Percentiles rank a stretch among this genome's conserved stretches.
phyloP scores from a whole-genome alignment of 2,888 invertebrate genomes.

The Eupithecia subfuscata region DNA sequence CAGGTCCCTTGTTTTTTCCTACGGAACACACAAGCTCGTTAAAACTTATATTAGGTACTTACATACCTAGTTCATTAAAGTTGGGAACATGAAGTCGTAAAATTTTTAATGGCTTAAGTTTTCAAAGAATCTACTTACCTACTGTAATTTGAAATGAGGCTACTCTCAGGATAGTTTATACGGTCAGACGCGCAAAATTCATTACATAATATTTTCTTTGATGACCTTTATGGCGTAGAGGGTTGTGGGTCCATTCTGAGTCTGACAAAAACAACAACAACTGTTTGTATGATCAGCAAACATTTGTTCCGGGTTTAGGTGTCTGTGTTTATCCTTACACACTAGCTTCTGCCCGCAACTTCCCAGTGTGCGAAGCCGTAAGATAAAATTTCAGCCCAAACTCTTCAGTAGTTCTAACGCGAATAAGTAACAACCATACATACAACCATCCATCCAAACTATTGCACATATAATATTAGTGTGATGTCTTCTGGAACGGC shows the following conservation, averaged over 20 bases:
- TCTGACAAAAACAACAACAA: too few relatives aligned
- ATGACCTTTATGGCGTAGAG: background rate
- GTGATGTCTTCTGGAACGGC: background rate
- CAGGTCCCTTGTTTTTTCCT: conserved; percentile 77
- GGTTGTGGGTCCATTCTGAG: too few relatives aligned
- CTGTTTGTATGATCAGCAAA: too few relatives aligned
- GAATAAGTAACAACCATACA: too few relatives aligned
- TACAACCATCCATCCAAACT: too few relatives aligned
- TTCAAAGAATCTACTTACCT: conserved; percentile 19
- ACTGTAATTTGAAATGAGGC: conserved; percentile 2
- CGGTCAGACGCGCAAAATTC: conserved; percentile 18
- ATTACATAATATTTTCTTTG: background rate
- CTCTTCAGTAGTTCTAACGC: background rate
- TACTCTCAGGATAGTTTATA: conserved; percentile 33
- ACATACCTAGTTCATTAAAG: conserved; percentile 44
- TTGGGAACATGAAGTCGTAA: conserved; percentile 55
- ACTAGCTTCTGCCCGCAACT: background rate
- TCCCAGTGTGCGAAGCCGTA: background rate
- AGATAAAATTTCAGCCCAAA: background rate
- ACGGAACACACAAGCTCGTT: conserved; percentile 61
- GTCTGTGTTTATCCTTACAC: background rate
- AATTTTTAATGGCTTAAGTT: conserved; percentile 70
- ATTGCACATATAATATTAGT: background rate
- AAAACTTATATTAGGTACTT: conserved; percentile 61
- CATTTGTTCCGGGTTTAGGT: too few relatives aligned